These are phyloP conservation scores for Drosophila eugracilis DNA, from an alignment of 1,140 invertebrate species.

Conservation along the genomic window DNA sequence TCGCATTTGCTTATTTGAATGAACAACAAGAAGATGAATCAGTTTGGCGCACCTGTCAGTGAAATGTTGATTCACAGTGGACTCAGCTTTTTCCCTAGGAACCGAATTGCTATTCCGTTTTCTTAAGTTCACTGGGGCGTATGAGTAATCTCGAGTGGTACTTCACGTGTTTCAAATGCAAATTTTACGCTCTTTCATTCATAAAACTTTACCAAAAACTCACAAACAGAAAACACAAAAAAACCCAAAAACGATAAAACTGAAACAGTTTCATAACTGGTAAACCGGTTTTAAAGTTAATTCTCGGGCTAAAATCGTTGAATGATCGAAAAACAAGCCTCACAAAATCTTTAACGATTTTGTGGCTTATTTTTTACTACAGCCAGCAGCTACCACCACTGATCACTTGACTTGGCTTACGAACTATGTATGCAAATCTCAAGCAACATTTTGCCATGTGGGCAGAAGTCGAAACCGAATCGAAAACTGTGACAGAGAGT, in stretches of 20 bases:
- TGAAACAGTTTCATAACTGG: conserved; percentile 65
- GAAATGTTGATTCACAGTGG: conserved; percentile 59
- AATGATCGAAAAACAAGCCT: conserved; percentile 70
- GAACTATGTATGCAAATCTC: conserved; percentile 79
- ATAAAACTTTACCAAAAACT: conserved; percentile 46
- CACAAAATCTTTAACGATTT: conserved; percentile 72
- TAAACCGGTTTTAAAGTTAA: conserved; percentile 62
- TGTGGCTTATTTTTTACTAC: conserved; percentile 74
- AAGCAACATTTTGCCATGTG: conserved; percentile 55
- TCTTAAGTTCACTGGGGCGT: conserved; percentile 41
- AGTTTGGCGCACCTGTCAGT: conserved; percentile 53
- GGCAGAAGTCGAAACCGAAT: conserved; percentile 40
- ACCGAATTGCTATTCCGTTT: conserved; percentile 30
- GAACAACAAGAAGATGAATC: conserved; percentile 56
- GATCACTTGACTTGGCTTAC: conserved; percentile 71
- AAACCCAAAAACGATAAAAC: conserved; percentile 23
- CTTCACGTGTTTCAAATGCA: conserved; percentile 47
- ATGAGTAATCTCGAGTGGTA: conserved; percentile 65
- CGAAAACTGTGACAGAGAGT: conserved; percentile 35
- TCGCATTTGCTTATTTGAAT: conserved; percentile 44
- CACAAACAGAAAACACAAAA: conserved; percentile 2
- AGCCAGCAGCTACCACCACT: conserved; percentile 46
- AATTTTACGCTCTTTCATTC: conserved; percentile 69
- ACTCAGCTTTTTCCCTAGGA: conserved; percentile 36
- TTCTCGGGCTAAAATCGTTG: conserved; percentile 54